Evolutionary conservation across 2,797 vertebrate genomes (phyloP), one percentile per base, ranked within the genome.

Genomic region (Chloroceryle inda): DNA sequence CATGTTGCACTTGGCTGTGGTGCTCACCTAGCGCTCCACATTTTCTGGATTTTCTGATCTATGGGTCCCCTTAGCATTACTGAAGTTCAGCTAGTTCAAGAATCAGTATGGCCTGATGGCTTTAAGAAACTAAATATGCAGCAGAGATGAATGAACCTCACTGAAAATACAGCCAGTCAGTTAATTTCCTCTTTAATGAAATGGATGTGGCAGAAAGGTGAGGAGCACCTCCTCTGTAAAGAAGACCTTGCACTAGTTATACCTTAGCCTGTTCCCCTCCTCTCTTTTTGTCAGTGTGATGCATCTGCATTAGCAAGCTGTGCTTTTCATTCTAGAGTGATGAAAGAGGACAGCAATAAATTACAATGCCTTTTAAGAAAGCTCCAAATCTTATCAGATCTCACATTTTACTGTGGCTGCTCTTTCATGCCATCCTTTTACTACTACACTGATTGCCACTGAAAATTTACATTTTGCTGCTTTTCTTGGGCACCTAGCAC

Each of bases 231-330:
- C 17, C 58, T 64, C 56, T 31, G 24, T 85, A 55, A 88, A 76
- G 44, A 53, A 44, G 47, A 45, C 53, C 72, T 85, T 0, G 0
- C 13, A 20, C 47, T 31, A 67, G 74, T 67, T 50, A 11, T 85
- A 93, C 47, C 85, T 85, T 63, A 77, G 79, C 59, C 69, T 44
- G 17, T 64, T 68, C 19, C 53, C 14, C 12, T 82, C 38, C 66
- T 71, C 61, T 91, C 37, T 85, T 81, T 92, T 90, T 95, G 66
- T 95, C 73, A 44, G 50, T 13, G 79, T 31, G 81, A 72, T 26
- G n/a, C 49, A 40, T 91, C 84, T 85, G 63, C 50, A 29, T 68
- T 42, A 88, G 68, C 79, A 94, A 88, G 90, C 79, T 59, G 73
- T 89, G 73, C 82, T 90, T 90, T 94, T 85, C 66, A 58, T 80